Conservation (phyloP, 2,888 invertebrate species). For the Thymelicus sylvestris region DNA sequence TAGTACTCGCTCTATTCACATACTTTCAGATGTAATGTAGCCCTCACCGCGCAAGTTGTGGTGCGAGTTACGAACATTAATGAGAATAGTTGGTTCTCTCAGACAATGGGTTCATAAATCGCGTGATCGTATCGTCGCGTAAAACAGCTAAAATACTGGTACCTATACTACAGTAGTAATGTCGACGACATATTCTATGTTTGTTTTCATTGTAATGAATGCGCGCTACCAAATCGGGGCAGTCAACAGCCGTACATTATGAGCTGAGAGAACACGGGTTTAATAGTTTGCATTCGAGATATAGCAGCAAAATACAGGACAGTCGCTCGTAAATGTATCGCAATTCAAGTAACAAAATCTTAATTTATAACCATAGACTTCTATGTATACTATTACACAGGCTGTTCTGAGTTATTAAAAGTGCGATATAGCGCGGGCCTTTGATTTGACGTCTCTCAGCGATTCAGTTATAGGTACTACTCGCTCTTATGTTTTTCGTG, state of each 20-base stretch:
- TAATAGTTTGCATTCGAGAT: slow-evolving; percentile 20
- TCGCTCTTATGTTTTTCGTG: no score
- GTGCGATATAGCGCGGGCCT: no score
- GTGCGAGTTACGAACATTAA: slow-evolving; percentile 58
- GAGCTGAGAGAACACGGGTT: slow-evolving; percentile 22
- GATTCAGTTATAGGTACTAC: no score
- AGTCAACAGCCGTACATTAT: slow-evolving; percentile 15
- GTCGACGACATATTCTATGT: slow-evolving; percentile 59
- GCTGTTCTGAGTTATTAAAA: no score
- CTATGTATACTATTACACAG: no score
- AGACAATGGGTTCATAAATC: slow-evolving; percentile 77
- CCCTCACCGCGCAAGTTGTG: slow-evolving; percentile 45
- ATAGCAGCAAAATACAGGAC: not conserved
- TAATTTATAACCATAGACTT: not conserved
- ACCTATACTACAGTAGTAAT: slow-evolving; percentile 44
- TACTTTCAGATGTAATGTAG: slow-evolving; percentile 23
- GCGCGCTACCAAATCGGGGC: slow-evolving; percentile 59
- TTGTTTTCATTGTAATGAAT: slow-evolving; percentile 70
- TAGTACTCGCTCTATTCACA: slow-evolving; percentile 17
- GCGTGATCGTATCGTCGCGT: slow-evolving; percentile 66
- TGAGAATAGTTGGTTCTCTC: slow-evolving; percentile 64
- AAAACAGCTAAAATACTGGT: slow-evolving; percentile 66
- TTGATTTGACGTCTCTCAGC: no score
- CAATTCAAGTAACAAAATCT: not conserved
- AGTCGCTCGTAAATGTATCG: not conserved